phyloP scores from a whole-genome alignment of 35 echinoderm and acorn worm species.

The Holothuria glaberrima region DNA sequence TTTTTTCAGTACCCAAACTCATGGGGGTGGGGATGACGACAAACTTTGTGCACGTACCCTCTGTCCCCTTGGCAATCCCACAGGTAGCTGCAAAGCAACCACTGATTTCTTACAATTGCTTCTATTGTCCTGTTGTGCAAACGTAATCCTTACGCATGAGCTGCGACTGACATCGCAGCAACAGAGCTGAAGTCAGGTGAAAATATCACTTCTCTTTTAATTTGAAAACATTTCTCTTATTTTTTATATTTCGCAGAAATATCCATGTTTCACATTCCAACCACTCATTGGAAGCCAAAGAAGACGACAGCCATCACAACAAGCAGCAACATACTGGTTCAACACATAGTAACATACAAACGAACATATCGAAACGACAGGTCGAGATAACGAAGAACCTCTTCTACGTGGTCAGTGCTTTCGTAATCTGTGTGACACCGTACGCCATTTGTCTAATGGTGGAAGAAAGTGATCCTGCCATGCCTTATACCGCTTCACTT shows the following conservation, averaged over 20 bases:
- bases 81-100: too few relatives aligned
- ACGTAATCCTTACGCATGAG: too few relatives aligned
- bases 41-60: too few relatives aligned
- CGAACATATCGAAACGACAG: conserved; percentile 64
- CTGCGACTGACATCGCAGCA: too few relatives aligned
- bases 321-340: neutral
- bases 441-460: conserved; percentile 78
- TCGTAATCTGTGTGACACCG: conserved; percentile 77
- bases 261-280: neutral
- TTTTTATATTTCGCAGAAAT: conserved; percentile 7
- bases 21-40: too few relatives aligned
- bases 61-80: too few relatives aligned
- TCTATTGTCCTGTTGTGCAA: too few relatives aligned
- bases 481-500: conserved; percentile 76
- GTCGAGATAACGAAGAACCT: conserved; percentile 84
- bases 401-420: conserved; percentile 80
- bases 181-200: too few relatives aligned
- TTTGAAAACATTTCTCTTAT: neutral
- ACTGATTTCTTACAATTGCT: too few relatives aligned
- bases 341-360: conserved; percentile 30
- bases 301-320: neutral
- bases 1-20: too few relatives aligned
- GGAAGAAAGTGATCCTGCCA: conserved; percentile 73
- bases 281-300: neutral
- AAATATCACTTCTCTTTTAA: too few relatives aligned